A percentile compares a stretch with the other conserved stretches of the same genome.
phyloP scores from a whole-genome alignment of 2,797 vertebrate genomes.

The Ibycter americanus region DNA sequence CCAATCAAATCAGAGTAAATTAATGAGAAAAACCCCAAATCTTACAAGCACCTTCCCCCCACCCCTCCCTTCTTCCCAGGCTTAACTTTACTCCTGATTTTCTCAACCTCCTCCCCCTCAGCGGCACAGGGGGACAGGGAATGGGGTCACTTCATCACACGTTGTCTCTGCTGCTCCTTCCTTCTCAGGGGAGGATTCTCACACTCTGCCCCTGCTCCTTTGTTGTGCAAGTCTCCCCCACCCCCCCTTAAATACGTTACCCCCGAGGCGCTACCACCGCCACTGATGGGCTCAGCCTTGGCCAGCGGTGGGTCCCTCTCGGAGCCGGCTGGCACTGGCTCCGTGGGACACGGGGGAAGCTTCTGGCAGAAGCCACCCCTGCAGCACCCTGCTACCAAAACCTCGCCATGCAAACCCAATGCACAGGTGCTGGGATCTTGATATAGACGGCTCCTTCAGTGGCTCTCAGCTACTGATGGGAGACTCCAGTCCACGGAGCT shows the following conservation, averaged over 20 bases:
- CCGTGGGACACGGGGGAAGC: neutral
- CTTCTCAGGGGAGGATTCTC: too few relatives aligned
- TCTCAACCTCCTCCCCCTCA: too few relatives aligned
- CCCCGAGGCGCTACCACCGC: neutral
- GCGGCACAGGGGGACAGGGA: too few relatives aligned
- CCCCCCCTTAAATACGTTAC: neutral
- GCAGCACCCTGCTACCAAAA: neutral
- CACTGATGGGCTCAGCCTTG: neutral
- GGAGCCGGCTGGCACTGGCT: neutral
- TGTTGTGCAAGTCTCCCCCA: too few relatives aligned
- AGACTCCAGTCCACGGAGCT: neutral
- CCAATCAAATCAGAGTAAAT: too few relatives aligned
- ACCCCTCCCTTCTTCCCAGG: too few relatives aligned
- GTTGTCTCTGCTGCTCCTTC: too few relatives aligned
- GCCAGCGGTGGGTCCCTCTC: rapidly evolving
- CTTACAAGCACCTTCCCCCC: too few relatives aligned
- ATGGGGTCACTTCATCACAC: too few relatives aligned
- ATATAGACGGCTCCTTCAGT: neutral
- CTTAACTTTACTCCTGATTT: too few relatives aligned
- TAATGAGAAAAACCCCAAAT: too few relatives aligned
- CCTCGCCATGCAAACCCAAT: neutral
- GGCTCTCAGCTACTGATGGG: neutral
- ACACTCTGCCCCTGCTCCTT: too few relatives aligned
- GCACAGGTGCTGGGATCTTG: neutral
- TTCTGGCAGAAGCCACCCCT: neutral